These are phyloP conservation scores for Ramphastos sulfuratus DNA, from an alignment of 2,113 vertebrate species.

Conservation along the genomic window DNA sequence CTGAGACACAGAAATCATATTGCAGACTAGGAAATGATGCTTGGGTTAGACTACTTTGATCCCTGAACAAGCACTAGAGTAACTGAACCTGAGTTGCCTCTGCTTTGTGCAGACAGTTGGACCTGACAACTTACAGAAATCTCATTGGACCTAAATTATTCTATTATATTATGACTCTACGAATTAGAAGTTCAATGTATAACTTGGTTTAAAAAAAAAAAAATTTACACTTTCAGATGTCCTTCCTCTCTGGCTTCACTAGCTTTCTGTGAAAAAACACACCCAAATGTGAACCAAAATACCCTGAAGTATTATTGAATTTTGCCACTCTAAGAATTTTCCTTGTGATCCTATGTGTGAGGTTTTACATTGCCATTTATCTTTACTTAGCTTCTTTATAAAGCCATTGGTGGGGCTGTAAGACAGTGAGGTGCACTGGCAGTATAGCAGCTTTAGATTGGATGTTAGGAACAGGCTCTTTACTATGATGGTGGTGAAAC, in stretches of 20 bases:
- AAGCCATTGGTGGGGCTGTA: neutral
- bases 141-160: neutral
- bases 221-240: neutral
- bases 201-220: fast-evolving
- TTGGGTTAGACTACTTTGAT: neutral
- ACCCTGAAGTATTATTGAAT: neutral
- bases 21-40: neutral
- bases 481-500: too few relatives aligned
- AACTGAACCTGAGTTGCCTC: neutral
- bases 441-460: neutral
- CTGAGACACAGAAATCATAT: neutral
- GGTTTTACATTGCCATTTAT: neutral
- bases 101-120: neutral
- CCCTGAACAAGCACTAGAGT: neutral
- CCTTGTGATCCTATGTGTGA: neutral
- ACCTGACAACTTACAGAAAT: neutral
- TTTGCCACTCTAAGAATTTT: neutral
- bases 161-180: neutral
- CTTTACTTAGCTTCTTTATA: neutral
- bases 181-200: neutral
- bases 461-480: too few relatives aligned
- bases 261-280: neutral
- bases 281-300: neutral
- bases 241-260: neutral
- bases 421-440: neutral